A percentile compares a stretch with the other conserved stretches of the same genome.
phyloP scores from a whole-genome alignment of 2,888 invertebrate genomes.

The Allolobophora icterica region DNA sequence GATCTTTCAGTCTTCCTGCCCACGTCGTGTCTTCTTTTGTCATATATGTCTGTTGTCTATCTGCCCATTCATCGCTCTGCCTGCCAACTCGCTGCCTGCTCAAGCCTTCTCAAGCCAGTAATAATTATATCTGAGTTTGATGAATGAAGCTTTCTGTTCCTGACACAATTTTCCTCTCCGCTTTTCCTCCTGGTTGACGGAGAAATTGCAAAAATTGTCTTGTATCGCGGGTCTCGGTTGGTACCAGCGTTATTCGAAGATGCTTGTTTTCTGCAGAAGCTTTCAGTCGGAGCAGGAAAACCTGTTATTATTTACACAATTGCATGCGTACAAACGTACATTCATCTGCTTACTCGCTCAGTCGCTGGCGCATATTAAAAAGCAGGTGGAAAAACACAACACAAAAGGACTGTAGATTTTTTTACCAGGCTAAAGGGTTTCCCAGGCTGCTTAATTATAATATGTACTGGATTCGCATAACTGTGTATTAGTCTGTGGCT shows the following conservation, averaged over 20 bases:
- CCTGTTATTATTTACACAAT: slow-evolving; percentile 13
- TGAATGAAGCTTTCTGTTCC: not conserved
- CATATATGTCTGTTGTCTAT: not conserved
- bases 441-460: not conserved
- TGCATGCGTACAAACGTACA: not conserved
- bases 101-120: not conserved
- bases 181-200: not conserved
- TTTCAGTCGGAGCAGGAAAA: not conserved
- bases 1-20: not conserved
- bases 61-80: not conserved
- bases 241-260: not conserved
- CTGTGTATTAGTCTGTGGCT: not conserved
- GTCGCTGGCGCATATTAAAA: not conserved
- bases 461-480: not conserved
- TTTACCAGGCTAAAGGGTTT: not conserved
- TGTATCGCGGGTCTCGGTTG: not conserved
- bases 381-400: not conserved
- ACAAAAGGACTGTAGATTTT: not conserved
- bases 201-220: slow-evolving; percentile 1
- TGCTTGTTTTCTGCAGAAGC: not conserved
- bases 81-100: not conserved
- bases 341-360: not conserved
- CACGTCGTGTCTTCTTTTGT: not conserved
- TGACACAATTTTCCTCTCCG: not conserved
- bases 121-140: not conserved